Evolutionary conservation across 1,140 invertebrate species (phyloP).

Genomic region (Hycleus cichorii): DNA sequence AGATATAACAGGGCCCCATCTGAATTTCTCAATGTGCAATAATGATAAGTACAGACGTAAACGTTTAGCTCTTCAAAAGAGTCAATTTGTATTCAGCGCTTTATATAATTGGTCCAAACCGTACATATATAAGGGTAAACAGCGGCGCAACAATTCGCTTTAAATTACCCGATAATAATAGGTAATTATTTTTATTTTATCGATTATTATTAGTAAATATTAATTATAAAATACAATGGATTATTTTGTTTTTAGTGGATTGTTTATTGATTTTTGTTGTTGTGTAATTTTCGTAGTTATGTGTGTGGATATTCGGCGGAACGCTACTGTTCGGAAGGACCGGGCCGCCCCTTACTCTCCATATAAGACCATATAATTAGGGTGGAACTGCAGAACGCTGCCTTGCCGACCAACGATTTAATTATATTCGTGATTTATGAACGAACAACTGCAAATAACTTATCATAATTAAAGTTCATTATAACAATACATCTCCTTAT

Average conservation of each 20-base stretch:
- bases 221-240: no score
- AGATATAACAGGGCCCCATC: constrained; percentile 28
- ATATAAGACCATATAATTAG: constrained; percentile 25
- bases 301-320: neutral
- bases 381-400: constrained; percentile 21
- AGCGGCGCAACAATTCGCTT: constrained; percentile 3
- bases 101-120: constrained; percentile 32
- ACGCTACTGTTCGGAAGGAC: constrained; percentile 1
- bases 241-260: no score
- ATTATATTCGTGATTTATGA: constrained; percentile 34
- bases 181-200: no score
- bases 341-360: constrained; percentile 8
- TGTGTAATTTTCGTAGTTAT: neutral
- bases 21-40: constrained; percentile 17
- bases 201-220: no score
- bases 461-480: constrained; percentile 26
- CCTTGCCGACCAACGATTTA: constrained; percentile 27
- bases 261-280: neutral
- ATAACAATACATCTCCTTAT: constrained; percentile 22
- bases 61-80: constrained; percentile 35
- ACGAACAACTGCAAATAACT: constrained; percentile 24
- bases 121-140: constrained; percentile 8
- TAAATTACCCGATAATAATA: neutral
- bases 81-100: constrained; percentile 38
- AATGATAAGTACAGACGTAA: constrained; percentile 33